Base-by-base conservation (phyloP, 2,113 vertebrate species). In the Mixornis gularis region DNA sequence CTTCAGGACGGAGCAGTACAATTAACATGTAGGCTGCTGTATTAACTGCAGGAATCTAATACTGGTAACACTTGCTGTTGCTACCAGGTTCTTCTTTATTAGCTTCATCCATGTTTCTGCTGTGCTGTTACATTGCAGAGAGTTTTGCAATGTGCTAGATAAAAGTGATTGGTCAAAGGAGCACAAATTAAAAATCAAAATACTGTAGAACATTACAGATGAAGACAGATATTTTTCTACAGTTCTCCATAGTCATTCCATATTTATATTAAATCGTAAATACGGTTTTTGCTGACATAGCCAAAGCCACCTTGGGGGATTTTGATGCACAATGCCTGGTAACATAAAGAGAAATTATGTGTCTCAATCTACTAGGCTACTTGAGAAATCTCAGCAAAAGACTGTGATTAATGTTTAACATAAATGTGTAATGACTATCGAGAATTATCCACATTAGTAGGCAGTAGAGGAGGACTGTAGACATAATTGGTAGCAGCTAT, bases 261-360 rank as follows among this genome's bases (percentile, higher is more conserved):
- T 92, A 70, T 92, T 94, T 92, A 83, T 86, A 93, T 95, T 90
- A 88, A 73, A 73, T 83, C 64, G 88, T 90, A 95, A 93, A 93
- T 94, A 93, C 3, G 8, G 9, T 30, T 90, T 94, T 92, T 85
- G 79, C 85, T 88, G 76, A 90, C 9, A 34, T 60, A 94, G 56
- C 30, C 64, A 91, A 89, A 78, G 68, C 87, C 41, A 92, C 87
- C 71, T 87, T 92, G 49, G 63, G 71, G 76, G 79, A 92, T 87
- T 89, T 87, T 87, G 60, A 93, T 93, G 62, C 56, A 71, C 49
- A 71, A 71, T 60, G 76, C 63, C 25, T 65, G 41, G 36, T 89
- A 79, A 91, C 94, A 94, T 89, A 92, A 93, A 93, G 72, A 92
- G 66, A 68, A 92, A 41, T 95, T 93, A 87, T 34, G 44, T 85